phyloP scores from a whole-genome alignment of 2,888 invertebrate species.

The Axea sp. region DNA sequence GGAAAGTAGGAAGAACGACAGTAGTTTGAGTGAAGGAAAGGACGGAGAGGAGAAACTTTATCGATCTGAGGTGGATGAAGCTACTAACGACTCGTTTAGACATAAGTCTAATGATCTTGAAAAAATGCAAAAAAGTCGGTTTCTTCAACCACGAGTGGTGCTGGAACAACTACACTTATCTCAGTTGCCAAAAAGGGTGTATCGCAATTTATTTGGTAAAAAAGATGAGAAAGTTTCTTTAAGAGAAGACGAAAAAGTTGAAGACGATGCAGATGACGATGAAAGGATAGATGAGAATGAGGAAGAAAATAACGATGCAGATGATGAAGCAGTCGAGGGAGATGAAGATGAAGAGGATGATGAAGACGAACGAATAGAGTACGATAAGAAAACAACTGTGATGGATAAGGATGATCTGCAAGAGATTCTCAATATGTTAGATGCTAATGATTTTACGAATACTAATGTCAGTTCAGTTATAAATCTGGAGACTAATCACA shows the following conservation, averaged over 20 bases:
- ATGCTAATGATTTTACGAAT: conserved; percentile 65
- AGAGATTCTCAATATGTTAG: conserved; percentile 74
- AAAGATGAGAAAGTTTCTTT: conserved; percentile 19
- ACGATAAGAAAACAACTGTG: conserved; percentile 58
- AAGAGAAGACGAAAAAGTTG: conserved; percentile 54
- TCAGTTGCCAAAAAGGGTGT: conserved; percentile 66
- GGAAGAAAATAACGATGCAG: conserved; percentile 64
- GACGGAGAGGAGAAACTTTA: conserved; percentile 16
- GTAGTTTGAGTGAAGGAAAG: conserved; percentile 11
- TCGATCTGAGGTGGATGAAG: conserved; percentile 26
- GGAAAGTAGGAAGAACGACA: conserved; percentile 39
- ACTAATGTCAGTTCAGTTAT: conserved; percentile 35
- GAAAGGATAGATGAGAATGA: conserved; percentile 61
- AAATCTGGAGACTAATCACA: conserved; percentile 18
- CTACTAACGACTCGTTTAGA: conserved; percentile 33
- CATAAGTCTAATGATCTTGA: conserved; percentile 66
- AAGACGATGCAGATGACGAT: conserved; percentile 53
- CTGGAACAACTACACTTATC: conserved; percentile 74
- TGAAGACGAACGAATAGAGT: conserved; percentile 53
- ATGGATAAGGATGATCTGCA: conserved; percentile 72
- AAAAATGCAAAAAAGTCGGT: conserved; percentile 69
- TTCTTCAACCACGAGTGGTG: conserved; percentile 76
- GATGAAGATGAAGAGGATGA: conserved; percentile 60
- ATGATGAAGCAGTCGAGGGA: conserved; percentile 53
- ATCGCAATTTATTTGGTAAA: conserved; percentile 40